These are phyloP conservation scores for Mya arenaria DNA, from an alignment of 1,140 invertebrate species.

Conservation along the genomic window DNA sequence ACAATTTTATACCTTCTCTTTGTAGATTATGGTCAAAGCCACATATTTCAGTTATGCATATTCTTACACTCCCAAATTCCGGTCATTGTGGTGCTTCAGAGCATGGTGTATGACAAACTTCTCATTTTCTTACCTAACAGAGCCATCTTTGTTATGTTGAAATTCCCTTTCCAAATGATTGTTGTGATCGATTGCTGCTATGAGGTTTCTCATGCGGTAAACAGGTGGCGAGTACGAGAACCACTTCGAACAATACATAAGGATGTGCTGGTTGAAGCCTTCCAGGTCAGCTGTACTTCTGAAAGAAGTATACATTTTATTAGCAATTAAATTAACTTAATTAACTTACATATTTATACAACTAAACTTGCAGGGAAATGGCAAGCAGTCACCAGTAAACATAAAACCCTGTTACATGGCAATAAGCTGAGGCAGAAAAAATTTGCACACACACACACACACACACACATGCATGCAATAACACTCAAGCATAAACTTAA, in stretches of 20 bases:
- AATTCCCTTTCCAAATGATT: conserved; percentile 4
- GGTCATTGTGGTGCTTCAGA: too few species aligned
- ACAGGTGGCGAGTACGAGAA: conserved; percentile 8
- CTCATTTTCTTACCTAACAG: neutral
- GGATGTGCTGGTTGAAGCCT: conserved; percentile 14
- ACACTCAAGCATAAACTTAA: too few species aligned
- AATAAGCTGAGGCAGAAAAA: too few species aligned
- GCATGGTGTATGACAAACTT: too few species aligned
- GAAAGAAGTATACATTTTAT: neutral
- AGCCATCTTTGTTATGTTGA: neutral
- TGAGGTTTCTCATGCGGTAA: conserved; percentile 6
- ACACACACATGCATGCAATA: too few species aligned
- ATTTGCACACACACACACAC: too few species aligned
- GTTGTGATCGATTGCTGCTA: conserved; percentile 10
- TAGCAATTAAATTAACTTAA: too few species aligned
- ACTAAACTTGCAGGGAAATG: too few species aligned
- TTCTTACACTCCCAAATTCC: too few species aligned
- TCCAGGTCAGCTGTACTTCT: conserved; percentile 25
- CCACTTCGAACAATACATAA: conserved; percentile 8
- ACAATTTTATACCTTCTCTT: neutral
- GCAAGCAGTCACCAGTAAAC: too few species aligned
- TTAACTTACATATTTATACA: too few species aligned
- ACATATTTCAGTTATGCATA: neutral
- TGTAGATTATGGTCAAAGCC: neutral
- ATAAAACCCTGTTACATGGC: too few species aligned